Conservation (phyloP, 2,888 invertebrate genomes). For the Agrilus cyanescens region DNA sequence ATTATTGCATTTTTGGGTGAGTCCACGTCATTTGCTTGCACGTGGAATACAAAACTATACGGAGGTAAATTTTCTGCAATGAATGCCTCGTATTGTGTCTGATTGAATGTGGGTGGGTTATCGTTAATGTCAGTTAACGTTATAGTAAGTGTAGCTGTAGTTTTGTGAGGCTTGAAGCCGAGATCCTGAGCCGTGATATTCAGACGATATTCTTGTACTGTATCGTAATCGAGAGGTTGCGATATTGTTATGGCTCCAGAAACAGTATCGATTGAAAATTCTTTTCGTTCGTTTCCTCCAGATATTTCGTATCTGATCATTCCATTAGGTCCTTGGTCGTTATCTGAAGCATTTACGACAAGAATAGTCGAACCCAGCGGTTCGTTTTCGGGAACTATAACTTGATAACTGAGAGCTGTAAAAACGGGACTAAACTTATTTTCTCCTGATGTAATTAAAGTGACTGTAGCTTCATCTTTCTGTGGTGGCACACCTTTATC, state of each 20-base stretch:
- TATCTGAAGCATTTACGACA: slow-evolving; percentile 73
- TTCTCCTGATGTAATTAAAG: slow-evolving; percentile 72
- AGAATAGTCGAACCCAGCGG: slow-evolving; percentile 74
- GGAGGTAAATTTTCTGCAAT: slow-evolving; percentile 72
- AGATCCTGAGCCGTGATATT: slow-evolving; percentile 82
- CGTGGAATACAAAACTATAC: slow-evolving; percentile 61
- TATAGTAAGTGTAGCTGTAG: slow-evolving; percentile 72
- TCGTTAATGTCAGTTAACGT: slow-evolving; percentile 88
- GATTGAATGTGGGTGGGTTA: slow-evolving; percentile 79
- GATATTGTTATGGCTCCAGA: slow-evolving; percentile 72
- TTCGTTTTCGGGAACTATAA: slow-evolving; percentile 85
- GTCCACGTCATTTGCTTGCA: slow-evolving; percentile 73
- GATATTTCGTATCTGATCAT: slow-evolving; percentile 75
- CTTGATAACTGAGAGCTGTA: slow-evolving; percentile 74
- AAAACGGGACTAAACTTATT: slow-evolving; percentile 73
- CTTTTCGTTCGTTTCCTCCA: slow-evolving; percentile 67
- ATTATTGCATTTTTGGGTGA: slow-evolving; percentile 79
- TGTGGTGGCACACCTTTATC: slow-evolving; percentile 85
- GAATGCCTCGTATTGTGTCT: slow-evolving; percentile 61
- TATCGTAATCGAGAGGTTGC: slow-evolving; percentile 76
- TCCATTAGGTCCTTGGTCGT: slow-evolving; percentile 82
- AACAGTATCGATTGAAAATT: slow-evolving; percentile 66
- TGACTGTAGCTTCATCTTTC: slow-evolving; percentile 60
- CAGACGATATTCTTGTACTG: slow-evolving; percentile 68
- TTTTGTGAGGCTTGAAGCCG: slow-evolving; percentile 65